Evolutionary conservation across 2,113 vertebrate genomes (phyloP).

Genomic region (Noturus placidus): DNA sequence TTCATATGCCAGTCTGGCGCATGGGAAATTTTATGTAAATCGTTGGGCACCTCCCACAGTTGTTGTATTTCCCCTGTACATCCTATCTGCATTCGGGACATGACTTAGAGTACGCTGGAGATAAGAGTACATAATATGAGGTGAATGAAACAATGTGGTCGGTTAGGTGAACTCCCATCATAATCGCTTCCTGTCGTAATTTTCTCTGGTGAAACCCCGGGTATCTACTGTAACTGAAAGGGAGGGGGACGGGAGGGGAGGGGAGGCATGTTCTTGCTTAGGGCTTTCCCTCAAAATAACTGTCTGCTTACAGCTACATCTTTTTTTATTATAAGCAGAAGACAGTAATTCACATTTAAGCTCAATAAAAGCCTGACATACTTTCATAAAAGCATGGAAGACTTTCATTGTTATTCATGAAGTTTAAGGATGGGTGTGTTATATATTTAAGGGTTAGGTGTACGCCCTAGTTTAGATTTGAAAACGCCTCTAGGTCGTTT

Average conservation of each 20-base stretch:
- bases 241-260: slow-evolving; percentile 24
- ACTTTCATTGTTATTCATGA: not conserved
- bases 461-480: not conserved
- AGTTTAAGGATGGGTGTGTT: not conserved
- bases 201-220: slow-evolving; percentile 58
- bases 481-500: not conserved
- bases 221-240: slow-evolving; percentile 56
- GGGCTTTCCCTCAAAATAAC: slow-evolving; percentile 47
- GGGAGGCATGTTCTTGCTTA: slow-evolving; percentile 35
- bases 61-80: slow-evolving; percentile 51
- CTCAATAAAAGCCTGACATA: not conserved
- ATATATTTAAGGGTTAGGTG: not conserved
- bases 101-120: slow-evolving; percentile 27
- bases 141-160: slow-evolving; percentile 47
- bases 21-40: slow-evolving; percentile 67
- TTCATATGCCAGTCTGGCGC: slow-evolving; percentile 54
- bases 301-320: not conserved
- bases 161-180: slow-evolving; percentile 60
- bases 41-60: slow-evolving; percentile 49
- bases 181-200: slow-evolving; percentile 56
- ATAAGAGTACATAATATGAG: slow-evolving; percentile 33
- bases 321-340: not conserved
- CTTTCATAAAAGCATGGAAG: not conserved
- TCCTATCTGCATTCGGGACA: slow-evolving; percentile 54
- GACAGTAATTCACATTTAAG: slow-evolving; percentile 28